Conservation (phyloP, 2,113 vertebrate genomes). For the Thamnaconus septentrionalis region DNA sequence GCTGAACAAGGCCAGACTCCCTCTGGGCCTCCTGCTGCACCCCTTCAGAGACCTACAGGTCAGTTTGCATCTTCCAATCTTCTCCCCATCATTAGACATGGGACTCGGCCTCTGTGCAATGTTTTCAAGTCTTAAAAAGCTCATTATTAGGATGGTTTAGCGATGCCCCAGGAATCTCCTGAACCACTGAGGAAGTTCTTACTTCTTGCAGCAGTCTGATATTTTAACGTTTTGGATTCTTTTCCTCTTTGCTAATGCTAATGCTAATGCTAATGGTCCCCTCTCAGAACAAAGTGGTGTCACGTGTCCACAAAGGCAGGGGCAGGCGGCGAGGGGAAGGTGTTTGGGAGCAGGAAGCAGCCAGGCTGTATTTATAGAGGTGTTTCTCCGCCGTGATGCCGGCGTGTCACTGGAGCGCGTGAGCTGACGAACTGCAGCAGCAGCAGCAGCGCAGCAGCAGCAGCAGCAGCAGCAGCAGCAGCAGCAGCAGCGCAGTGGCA, state of each 20-base stretch:
- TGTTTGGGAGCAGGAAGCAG: neutral
- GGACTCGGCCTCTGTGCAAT: neutral
- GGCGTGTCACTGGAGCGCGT: neutral
- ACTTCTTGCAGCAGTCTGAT: no score
- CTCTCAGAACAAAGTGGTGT: no score
- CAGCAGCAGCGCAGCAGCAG: no score
- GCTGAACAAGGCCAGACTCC: constrained; percentile 95
- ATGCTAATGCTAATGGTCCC: no score
- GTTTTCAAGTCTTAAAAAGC: no score
- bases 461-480: neutral
- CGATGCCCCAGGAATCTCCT: no score
- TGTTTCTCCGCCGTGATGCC: neutral
- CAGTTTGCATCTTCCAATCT: constrained; percentile 7
- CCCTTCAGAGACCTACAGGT: constrained; percentile 97
- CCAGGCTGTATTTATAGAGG: constrained; percentile 34
- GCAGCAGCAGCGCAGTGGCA: no score
- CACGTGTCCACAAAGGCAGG: no score
- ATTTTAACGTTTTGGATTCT: no score
- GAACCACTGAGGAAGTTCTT: no score
- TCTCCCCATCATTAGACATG: neutral
- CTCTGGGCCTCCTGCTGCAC: constrained; percentile 92
- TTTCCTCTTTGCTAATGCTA: no score
- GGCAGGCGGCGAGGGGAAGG: neutral
- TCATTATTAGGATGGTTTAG: no score
- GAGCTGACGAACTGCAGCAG: constrained; percentile 2